Evolutionary conservation across 2,888 invertebrate genomes (phyloP).

Genomic region (Eilema depressum): DNA sequence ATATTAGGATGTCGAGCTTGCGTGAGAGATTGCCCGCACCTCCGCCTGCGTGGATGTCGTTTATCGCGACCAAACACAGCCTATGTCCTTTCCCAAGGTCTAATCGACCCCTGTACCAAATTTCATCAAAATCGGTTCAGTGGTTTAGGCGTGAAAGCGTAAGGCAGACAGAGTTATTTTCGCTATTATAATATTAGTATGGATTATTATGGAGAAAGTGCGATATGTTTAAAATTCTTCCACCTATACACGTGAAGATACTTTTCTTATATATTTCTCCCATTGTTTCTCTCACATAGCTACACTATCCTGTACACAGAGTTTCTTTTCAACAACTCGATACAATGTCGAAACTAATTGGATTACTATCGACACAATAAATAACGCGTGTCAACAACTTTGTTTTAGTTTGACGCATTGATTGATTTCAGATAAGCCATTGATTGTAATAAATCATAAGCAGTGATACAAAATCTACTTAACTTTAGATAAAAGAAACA

Average conservation of each 20-base stretch:
- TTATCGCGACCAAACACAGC: too few relatives aligned
- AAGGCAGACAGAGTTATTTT: too few relatives aligned
- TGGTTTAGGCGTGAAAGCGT: too few relatives aligned
- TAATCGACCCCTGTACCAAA: too few relatives aligned
- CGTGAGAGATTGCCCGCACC: too few relatives aligned
- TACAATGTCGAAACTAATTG: not conserved
- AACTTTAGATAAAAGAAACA: not conserved
- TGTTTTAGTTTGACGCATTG: not conserved
- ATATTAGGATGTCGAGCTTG: too few relatives aligned
- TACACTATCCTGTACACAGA: not conserved
- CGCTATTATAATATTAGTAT: too few relatives aligned
- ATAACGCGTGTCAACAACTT: not conserved
- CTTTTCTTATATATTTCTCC: not conserved
- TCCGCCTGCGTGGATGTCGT: too few relatives aligned
- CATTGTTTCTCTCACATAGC: not conserved
- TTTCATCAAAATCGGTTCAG: too few relatives aligned
- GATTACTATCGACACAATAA: not conserved
- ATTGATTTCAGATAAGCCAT: not conserved
- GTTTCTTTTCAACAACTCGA: not conserved
- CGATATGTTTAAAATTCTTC: too few relatives aligned
- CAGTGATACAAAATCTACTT: not conserved
- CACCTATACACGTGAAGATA: not conserved
- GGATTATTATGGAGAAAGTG: too few relatives aligned
- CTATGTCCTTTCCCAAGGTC: too few relatives aligned
- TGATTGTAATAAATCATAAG: not conserved